Conservation (phyloP, 2,113 vertebrate genomes). For the Pachypanchax playfairii region DNA sequence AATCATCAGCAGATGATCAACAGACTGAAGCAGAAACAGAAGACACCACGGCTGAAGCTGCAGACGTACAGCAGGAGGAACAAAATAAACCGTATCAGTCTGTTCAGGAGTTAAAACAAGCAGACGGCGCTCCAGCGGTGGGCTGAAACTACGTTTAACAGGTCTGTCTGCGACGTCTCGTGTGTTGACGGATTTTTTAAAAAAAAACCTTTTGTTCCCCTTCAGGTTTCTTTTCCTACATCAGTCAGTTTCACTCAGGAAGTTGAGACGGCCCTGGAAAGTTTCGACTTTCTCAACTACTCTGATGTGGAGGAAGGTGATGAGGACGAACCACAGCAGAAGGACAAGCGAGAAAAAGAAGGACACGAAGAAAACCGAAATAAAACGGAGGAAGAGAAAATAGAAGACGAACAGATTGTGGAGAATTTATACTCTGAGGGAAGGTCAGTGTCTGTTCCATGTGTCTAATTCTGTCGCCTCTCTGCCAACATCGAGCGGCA, state of each 20-base stretch:
- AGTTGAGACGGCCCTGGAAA: conserved; percentile 92
- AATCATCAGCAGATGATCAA: conserved; percentile 7
- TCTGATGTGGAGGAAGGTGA: conserved; percentile 88
- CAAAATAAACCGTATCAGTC: conserved; percentile 81
- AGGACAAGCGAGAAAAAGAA: conserved; percentile 14
- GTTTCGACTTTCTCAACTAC: conserved; percentile 95
- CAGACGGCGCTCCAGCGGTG: conserved; percentile 85
- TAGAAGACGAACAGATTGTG: conserved; percentile 32
- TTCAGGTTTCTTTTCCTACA: conserved; percentile 84
- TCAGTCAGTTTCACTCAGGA: conserved; percentile 92
- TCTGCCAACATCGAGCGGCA: too few relatives aligned
- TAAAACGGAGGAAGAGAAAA: conserved; percentile 20
- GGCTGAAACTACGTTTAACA: conserved; percentile 48
- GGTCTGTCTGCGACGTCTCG: neutral
- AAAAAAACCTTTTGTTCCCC: conserved; percentile 2
- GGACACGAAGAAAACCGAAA: conserved; percentile 40
- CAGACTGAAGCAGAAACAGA: conserved; percentile 26
- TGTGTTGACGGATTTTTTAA: neutral
- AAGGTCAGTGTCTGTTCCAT: conserved; percentile 71
- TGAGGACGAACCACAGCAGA: conserved; percentile 50
- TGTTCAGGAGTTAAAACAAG: conserved; percentile 81
- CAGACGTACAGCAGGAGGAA: conserved; percentile 71
- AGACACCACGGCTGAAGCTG: neutral
- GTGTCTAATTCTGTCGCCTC: too few relatives aligned
- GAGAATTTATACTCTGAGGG: conserved; percentile 50